phyloP scores from a whole-genome alignment of 37 sponge, comb jelly and placozoan genomes.

The Haliclona indistincta region DNA sequence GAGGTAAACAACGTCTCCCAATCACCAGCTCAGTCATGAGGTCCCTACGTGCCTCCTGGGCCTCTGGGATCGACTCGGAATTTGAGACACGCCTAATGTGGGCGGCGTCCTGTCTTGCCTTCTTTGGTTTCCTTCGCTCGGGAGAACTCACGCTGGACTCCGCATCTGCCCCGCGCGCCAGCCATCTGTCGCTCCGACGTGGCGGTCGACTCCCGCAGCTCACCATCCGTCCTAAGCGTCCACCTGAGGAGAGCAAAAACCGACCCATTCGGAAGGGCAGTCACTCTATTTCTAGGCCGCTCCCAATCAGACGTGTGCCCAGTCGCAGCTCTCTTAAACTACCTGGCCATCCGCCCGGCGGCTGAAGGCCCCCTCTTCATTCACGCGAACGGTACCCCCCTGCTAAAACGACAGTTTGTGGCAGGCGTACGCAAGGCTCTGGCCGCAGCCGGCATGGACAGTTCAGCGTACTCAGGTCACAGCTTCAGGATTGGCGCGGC shows the following conservation, averaged over 20 bases:
- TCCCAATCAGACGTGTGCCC: conserved; percentile 2
- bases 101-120: conserved; percentile 20
- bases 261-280: conserved; percentile 9
- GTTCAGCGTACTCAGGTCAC: conserved; percentile 12
- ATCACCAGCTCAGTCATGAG: not conserved
- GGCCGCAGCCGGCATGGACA: not conserved
- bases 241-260: conserved; percentile 15
- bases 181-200: not conserved
- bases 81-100: conserved; percentile 1
- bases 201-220: not conserved
- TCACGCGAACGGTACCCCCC: not conserved
- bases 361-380: conserved; percentile 14
- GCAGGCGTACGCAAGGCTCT: conserved; percentile 2
- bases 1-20: conserved; percentile 2
- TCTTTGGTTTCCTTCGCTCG: conserved; percentile 18
- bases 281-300: not conserved
- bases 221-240: conserved; percentile 1
- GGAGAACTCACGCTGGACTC: not conserved
- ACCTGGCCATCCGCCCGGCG: not conserved
- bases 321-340: conserved; percentile 5
- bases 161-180: not conserved
- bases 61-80: not conserved
- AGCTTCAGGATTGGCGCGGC: conserved; percentile 35
- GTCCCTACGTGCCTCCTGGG: not conserved
- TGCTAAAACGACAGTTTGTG: conserved; percentile 10